Percentiles rank a stretch among this genome's conserved stretches.
Conservation (phyloP, 30 jellyfish, hydroid and myxozoan species). For the Aurelia coerulea region DNA sequence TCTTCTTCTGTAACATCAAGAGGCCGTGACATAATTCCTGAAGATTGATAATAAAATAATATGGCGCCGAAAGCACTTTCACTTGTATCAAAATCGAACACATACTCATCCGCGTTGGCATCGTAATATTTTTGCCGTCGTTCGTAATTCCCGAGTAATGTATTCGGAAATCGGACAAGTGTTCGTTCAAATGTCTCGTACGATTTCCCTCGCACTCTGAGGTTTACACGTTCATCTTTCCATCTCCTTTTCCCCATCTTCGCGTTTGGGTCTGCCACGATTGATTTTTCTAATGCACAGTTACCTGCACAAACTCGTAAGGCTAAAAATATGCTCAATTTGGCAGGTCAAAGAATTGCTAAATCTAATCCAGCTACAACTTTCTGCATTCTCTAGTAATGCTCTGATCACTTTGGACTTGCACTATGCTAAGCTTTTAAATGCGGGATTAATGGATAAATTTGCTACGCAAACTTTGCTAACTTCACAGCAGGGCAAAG, state of each 20-base stretch:
- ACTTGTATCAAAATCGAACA: constrained; percentile 53
- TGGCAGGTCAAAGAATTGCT: too few relatives aligned
- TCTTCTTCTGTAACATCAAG: constrained; percentile 67
- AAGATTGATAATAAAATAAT: constrained; percentile 81
- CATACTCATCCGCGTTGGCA: constrained; percentile 60
- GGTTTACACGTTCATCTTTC: constrained; percentile 40
- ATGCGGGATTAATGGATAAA: background rate
- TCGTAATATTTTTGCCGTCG: constrained; percentile 63
- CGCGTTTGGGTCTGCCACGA: too few relatives aligned
- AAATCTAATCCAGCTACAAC: too few relatives aligned
- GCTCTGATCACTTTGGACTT: too few relatives aligned
- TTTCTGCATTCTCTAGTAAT: too few relatives aligned
- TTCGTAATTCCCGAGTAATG: constrained; percentile 75
- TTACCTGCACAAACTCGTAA: too few relatives aligned
- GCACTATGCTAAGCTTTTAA: background rate
- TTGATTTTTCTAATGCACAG: too few relatives aligned
- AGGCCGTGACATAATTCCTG: constrained; percentile 83
- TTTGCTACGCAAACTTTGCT: background rate
- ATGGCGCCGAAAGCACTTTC: constrained; percentile 84
- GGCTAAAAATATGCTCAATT: too few relatives aligned
- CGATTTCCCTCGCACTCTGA: constrained; percentile 71
- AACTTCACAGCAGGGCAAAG: background rate
- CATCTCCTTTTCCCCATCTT: constrained; percentile 47
- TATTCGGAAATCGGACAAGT: constrained; percentile 77
- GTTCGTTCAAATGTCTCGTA: constrained; percentile 87